These are phyloP conservation scores for Erynnis tages DNA, from an alignment of 2,888 invertebrate genomes.

Conservation along the genomic window DNA sequence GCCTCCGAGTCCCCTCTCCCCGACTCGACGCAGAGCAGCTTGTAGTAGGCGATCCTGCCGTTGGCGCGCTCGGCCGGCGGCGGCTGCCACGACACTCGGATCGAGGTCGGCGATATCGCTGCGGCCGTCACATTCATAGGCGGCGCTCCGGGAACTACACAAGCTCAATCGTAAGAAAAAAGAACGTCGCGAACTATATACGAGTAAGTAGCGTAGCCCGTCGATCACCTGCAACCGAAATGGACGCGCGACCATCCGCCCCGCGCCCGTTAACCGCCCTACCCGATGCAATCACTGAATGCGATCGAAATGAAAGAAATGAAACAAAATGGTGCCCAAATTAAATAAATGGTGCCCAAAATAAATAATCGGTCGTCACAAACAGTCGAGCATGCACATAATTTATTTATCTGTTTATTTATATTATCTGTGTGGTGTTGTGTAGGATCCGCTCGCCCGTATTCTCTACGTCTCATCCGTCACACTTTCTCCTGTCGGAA, in stretches of 20 bases:
- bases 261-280: slow-evolving; percentile 49
- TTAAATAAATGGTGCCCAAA: slow-evolving; percentile 50
- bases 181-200: slow-evolving; percentile 32
- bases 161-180: slow-evolving; percentile 55
- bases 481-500: slow-evolving; percentile 67
- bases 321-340: slow-evolving; percentile 57
- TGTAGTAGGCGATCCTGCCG: slow-evolving; percentile 97
- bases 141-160: slow-evolving; percentile 96
- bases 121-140: slow-evolving; percentile 96
- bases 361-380: slow-evolving; percentile 50
- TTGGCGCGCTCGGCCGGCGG: slow-evolving; percentile 95
- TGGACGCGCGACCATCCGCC: slow-evolving; percentile 34
- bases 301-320: slow-evolving; percentile 56
- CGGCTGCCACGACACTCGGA: slow-evolving; percentile 95
- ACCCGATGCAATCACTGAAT: slow-evolving; percentile 80
- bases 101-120: slow-evolving; percentile 93
- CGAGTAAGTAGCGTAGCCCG: neutral
- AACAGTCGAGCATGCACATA: slow-evolving; percentile 65
- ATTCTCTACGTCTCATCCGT: slow-evolving; percentile 67
- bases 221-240: slow-evolving; percentile 59
- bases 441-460: slow-evolving; percentile 76
- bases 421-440: slow-evolving; percentile 45
- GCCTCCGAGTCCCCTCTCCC: slow-evolving; percentile 93
- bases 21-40: slow-evolving; percentile 93
- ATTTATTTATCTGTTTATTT: slow-evolving; percentile 34